phyloP scores from a whole-genome alignment of 1,140 invertebrate species.

The Drosophila serrata region DNA sequence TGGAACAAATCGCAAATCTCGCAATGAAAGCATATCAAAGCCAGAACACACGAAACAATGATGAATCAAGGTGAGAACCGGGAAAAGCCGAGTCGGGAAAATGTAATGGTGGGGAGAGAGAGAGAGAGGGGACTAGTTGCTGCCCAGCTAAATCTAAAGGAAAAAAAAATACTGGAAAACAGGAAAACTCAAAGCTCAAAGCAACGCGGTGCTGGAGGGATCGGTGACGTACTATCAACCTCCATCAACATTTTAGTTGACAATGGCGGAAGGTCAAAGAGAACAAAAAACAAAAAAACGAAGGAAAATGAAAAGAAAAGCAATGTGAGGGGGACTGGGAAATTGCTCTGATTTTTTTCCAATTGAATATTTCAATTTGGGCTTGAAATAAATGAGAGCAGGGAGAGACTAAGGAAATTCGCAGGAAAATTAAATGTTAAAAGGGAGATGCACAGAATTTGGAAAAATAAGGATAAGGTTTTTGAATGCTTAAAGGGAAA shows the following conservation, averaged over 20 bases:
- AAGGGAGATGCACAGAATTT: neutral
- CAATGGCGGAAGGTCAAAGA: conserved; percentile 48
- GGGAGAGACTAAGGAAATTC: neutral
- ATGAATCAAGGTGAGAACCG: conserved; percentile 47
- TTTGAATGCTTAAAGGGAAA: neutral
- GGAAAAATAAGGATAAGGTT: neutral
- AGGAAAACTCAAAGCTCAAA: conserved; percentile 25
- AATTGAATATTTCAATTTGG: conserved; percentile 34
- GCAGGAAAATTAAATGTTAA: neutral
- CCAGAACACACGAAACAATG: conserved; percentile 54
- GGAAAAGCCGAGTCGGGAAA: conserved; percentile 14
- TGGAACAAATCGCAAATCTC: conserved; percentile 46
- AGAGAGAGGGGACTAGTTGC: conserved; percentile 28
- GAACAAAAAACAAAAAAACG: neutral
- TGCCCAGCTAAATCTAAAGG: conserved; percentile 5
- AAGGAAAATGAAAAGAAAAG: neutral
- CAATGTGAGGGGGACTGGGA: neutral
- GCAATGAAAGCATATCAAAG: conserved; percentile 54
- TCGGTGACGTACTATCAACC: conserved; percentile 24
- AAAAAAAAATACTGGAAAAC: neutral
- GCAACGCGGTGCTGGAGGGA: neutral
- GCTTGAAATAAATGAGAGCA: neutral
- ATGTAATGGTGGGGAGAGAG: neutral
- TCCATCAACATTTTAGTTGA: conserved; percentile 47
- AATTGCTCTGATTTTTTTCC: conserved; percentile 18